Evolutionary conservation across 2,113 vertebrate genomes (phyloP).

Genomic region (Pantherophis guttatus): DNA sequence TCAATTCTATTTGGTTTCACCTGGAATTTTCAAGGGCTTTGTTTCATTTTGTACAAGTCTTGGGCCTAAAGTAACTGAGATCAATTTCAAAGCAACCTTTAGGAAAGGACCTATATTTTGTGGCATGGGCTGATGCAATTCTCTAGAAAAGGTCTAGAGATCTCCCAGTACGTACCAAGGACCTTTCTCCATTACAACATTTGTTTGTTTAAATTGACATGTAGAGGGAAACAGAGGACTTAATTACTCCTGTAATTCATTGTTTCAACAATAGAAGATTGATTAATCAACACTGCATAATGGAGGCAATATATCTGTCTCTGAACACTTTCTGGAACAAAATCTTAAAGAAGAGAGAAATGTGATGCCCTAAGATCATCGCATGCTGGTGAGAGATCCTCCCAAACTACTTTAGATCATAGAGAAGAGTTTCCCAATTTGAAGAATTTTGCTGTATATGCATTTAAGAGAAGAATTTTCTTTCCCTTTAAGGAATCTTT

Average conservation of each 20-base stretch:
- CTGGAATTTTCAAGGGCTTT: neutral
- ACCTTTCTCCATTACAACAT: conserved; percentile 20
- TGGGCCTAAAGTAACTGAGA: neutral
- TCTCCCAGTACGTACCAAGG: neutral
- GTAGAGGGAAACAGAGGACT: conserved; percentile 12
- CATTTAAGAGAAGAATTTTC: neutral
- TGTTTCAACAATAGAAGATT: conserved; percentile 31
- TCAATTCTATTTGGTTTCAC: neutral
- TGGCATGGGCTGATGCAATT: neutral
- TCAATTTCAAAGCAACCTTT: conserved; percentile 21
- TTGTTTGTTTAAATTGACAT: conserved; percentile 34
- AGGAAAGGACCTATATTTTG: neutral
- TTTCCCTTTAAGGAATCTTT: neutral
- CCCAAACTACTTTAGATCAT: neutral
- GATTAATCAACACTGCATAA: conserved; percentile 37
- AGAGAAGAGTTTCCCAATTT: neutral
- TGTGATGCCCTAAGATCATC: neutral
- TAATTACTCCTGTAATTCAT: conserved; percentile 36
- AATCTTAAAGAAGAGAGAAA: neutral
- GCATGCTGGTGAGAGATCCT: neutral
- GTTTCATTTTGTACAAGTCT: neutral
- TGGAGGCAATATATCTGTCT: conserved; percentile 2
- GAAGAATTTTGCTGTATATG: neutral
- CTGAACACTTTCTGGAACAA: neutral
- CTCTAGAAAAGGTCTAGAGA: neutral